Evolutionary conservation across 2,113 vertebrate genomes (phyloP), one percentile per base, ranked within the genome.

Genomic region (Arenaria interpres): DNA sequence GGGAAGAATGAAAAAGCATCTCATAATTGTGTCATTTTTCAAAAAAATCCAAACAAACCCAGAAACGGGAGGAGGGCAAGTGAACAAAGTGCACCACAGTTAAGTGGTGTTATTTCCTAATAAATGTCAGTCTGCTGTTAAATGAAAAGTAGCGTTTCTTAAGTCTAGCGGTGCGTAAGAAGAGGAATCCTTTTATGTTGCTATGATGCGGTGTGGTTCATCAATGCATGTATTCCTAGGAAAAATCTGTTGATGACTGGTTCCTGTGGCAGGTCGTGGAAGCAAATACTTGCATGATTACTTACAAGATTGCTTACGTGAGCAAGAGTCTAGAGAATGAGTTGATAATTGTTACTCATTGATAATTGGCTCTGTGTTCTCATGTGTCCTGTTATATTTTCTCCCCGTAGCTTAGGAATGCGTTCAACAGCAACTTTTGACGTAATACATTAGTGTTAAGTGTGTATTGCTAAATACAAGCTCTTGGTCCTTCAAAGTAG

Each of bases 41-140:
- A 10, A 14, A 24, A 43, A 43, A 43, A 1, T 2, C 28, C 25
- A 12, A 30, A 18, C 6, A 25, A 10, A 7, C 67, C 13, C 15
- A 12, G 30, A 72, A 51, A 17, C 24, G 8, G 18, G 21, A 71
- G 37, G 46, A 89, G 4, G 12, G 46, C 25, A 56, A 32, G 53
- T 41, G 63, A 74, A 30, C 3, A 0, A 63, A 57, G 51, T 25
- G 12, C 12, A 3, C 37, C 0, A 0, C 21, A 27, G 56, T 37
- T 39, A 25, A 39, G 33, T 0, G 4, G n/a, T 54, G 62, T 72
- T 77, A 15, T 45, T 82, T 24, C 8, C 17, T 73, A 33, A 19
- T 82, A 84, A 77, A 57, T 66, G 68, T 9, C 50, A 50, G 48
- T 14, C 14, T 73, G 19, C 27, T 45, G 9, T 39, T 64, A 48